phyloP scores from a whole-genome alignment of 2,797 vertebrate species.

The Tokudaia tokunoshimensis region DNA sequence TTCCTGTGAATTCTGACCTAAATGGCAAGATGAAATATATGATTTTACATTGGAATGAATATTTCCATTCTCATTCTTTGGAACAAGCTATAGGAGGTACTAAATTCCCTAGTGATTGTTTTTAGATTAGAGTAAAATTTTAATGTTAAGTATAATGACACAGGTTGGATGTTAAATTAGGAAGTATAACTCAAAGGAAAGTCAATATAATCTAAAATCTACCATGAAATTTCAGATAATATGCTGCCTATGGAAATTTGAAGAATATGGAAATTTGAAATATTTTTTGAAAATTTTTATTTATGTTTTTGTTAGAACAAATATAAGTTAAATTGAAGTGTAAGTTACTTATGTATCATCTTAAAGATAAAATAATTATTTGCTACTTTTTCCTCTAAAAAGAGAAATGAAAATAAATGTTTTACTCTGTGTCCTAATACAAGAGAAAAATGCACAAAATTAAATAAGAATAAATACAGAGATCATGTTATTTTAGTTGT shows the following conservation, averaged over 20 bases:
- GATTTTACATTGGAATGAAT: background rate
- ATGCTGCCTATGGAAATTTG: background rate
- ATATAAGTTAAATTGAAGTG: background rate
- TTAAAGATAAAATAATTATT: background rate
- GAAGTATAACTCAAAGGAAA: background rate
- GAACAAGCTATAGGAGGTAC: background rate
- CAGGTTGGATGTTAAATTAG: background rate
- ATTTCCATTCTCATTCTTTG: background rate
- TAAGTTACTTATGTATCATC: background rate
- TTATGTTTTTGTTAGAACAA: background rate
- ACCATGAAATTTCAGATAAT: background rate
- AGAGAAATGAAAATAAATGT: background rate
- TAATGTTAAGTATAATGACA: background rate
- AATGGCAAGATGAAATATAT: background rate
- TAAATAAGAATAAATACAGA: background rate
- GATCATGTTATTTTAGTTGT: background rate
- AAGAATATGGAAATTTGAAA: background rate
- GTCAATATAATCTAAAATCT: background rate
- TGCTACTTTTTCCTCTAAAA: background rate
- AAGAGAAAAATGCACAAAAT: background rate
- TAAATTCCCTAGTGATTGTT: background rate
- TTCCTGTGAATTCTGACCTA: background rate
- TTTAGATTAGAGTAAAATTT: background rate
- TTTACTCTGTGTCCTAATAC: background rate
- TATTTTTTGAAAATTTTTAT: background rate